Evolutionary conservation across 2,797 vertebrate species (phyloP).

Genomic region (Rhinatrema bivittatum): DNA sequence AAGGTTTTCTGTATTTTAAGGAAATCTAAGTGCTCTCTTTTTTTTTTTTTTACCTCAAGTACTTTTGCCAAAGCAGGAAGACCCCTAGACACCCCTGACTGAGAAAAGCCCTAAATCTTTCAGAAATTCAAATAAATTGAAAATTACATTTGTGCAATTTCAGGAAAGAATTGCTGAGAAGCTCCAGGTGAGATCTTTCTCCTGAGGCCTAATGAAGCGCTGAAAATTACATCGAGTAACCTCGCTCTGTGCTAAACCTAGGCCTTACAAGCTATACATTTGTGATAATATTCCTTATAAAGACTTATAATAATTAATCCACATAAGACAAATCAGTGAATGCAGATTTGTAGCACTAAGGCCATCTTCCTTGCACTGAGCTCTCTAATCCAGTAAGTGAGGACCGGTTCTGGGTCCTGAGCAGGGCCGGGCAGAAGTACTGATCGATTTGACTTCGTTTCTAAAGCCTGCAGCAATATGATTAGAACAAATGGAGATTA

Average conservation of each 20-base stretch:
- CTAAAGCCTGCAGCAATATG: constrained; percentile 37
- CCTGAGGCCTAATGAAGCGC: too few relatives aligned
- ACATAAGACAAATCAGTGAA: constrained; percentile 58
- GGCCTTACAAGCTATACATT: constrained; percentile 43
- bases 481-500: constrained; percentile 34
- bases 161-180: constrained; percentile 12
- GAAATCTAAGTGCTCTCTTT: too few relatives aligned
- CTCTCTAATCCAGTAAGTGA: constrained; percentile 44
- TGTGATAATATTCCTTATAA: constrained; percentile 46
- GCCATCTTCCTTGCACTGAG: too few relatives aligned
- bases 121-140: too few relatives aligned
- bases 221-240: constrained; percentile 60
- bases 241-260: constrained; percentile 37
- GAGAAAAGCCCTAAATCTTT: too few relatives aligned
- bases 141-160: constrained; percentile 24
- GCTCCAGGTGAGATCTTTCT: constrained; percentile 44
- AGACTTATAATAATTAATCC: constrained; percentile 48
- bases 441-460: constrained; percentile 43
- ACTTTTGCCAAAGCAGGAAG: too few relatives aligned
- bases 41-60: too few relatives aligned
- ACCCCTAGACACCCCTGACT: too few relatives aligned
- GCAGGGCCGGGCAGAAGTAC: constrained; percentile 28
- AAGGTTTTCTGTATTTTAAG: too few relatives aligned
- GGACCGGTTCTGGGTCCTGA: constrained; percentile 30
- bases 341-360: constrained; percentile 54